Evolutionary conservation across 35 echinoderm and acorn worm species (phyloP).

Genomic region (Heliocidaris erythrogramma): DNA sequence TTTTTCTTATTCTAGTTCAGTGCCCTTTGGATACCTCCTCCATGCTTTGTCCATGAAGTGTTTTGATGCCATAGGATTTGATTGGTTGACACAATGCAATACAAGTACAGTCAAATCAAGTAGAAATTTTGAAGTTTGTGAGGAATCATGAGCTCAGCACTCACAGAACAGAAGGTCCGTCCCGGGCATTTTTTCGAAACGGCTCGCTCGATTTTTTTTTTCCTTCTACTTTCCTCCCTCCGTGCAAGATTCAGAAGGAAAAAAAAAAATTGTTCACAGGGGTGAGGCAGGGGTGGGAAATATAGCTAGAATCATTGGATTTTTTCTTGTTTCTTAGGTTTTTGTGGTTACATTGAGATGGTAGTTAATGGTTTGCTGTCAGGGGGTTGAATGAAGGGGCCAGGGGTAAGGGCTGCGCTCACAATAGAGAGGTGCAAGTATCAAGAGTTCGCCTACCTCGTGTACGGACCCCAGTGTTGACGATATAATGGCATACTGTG

Average conservation of each 20-base stretch:
- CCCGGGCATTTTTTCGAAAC: slow-evolving; percentile 9
- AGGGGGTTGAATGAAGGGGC: slow-evolving; percentile 13
- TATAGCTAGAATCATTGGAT: background rate
- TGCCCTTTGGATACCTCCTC: background rate
- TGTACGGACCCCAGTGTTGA: background rate
- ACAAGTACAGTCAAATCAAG: slow-evolving; percentile 42
- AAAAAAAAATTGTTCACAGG: background rate
- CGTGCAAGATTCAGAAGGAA: background rate
- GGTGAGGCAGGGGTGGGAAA: slow-evolving; percentile 12
- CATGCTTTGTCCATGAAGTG: slow-evolving; percentile 26
- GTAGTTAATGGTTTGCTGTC: slow-evolving; percentile 36
- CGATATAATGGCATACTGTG: slow-evolving; percentile 41
- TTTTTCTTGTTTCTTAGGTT: slow-evolving; percentile 9
- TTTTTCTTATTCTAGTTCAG: background rate
- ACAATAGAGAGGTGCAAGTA: slow-evolving; percentile 46
- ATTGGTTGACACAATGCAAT: slow-evolving; percentile 32
- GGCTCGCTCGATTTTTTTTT: background rate
- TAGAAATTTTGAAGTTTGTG: slow-evolving; percentile 8
- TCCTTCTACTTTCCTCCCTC: background rate
- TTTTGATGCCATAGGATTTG: slow-evolving; percentile 43
- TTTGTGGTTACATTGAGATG: slow-evolving; percentile 9
- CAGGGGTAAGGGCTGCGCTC: background rate
- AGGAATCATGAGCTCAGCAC: background rate
- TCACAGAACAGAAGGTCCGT: slow-evolving; percentile 23
- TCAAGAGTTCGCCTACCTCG: slow-evolving; percentile 41